These are phyloP conservation scores for Tethea ocularis DNA, from an alignment of 2,888 invertebrate genomes.

Conservation along the genomic window DNA sequence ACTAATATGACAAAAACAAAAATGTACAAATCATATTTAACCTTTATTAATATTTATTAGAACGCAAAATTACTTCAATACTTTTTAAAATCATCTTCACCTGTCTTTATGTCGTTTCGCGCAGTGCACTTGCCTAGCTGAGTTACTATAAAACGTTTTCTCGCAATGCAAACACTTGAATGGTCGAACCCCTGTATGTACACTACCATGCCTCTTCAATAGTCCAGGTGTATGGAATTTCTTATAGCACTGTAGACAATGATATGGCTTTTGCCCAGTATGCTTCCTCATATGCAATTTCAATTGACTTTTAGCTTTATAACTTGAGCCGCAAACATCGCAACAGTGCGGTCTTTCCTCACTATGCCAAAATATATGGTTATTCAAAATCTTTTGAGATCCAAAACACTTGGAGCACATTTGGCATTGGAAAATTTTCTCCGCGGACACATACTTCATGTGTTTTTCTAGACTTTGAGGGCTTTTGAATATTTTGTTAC, in stretches of 20 bases:
- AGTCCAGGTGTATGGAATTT: constrained; percentile 26
- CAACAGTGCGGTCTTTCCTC: constrained; percentile 49
- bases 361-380: constrained; percentile 54
- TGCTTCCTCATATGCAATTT: constrained; percentile 43
- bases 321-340: constrained; percentile 46
- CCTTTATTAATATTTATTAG: neutral
- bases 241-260: constrained; percentile 35
- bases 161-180: constrained; percentile 39
- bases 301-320: constrained; percentile 49
- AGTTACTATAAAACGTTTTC: constrained; percentile 39
- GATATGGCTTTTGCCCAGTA: constrained; percentile 31
- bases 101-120: neutral
- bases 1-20: too few relatives aligned
- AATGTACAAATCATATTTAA: neutral
- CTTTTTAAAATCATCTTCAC: neutral
- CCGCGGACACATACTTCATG: constrained; percentile 29
- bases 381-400: constrained; percentile 29
- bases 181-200: constrained; percentile 41
- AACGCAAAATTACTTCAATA: neutral
- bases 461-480: constrained; percentile 38
- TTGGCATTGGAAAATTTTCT: constrained; percentile 45
- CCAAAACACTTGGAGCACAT: constrained; percentile 49
- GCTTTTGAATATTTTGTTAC: constrained; percentile 51
- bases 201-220: constrained; percentile 33
- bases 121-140: constrained; percentile 38